These are phyloP conservation scores for Aradus depressus DNA, from an alignment of 2,888 invertebrate genomes.

Conservation along the genomic window DNA sequence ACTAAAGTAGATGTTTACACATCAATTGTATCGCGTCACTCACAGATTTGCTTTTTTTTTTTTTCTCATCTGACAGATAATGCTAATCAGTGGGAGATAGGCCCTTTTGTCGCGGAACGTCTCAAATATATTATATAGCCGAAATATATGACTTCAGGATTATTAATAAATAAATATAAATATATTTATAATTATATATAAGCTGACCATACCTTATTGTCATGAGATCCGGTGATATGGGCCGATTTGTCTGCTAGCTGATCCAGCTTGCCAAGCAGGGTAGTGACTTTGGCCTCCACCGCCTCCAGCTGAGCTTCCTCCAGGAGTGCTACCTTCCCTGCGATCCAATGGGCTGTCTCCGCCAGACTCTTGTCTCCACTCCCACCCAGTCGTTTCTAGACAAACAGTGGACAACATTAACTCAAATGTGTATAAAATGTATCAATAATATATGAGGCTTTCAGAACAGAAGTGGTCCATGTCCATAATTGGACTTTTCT, in stretches of 20 bases:
- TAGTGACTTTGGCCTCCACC: constrained; percentile 67
- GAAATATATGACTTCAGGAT: too few species aligned
- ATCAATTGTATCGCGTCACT: too few species aligned
- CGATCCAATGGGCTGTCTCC: constrained; percentile 65
- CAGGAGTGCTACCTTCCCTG: constrained; percentile 65
- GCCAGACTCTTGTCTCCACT: constrained; percentile 40
- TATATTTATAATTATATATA: constrained; percentile 7
- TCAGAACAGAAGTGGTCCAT: neutral
- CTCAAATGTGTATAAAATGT: neutral
- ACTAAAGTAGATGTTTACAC: too few species aligned
- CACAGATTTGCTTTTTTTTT: too few species aligned
- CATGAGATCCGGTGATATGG: constrained; percentile 46
- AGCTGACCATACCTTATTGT: constrained; percentile 23
- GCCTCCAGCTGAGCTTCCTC: constrained; percentile 73
- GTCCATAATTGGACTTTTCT: too few species aligned
- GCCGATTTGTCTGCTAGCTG: constrained; percentile 51
- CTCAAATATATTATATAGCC: constrained; percentile 1
- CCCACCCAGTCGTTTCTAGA: constrained; percentile 22
- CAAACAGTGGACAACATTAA: constrained; percentile 12
- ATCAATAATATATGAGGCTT: neutral
- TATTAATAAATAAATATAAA: neutral
- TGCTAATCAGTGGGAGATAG: too few species aligned
- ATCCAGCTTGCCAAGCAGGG: constrained; percentile 66
- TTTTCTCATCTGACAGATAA: too few species aligned
- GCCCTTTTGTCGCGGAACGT: neutral